Base-by-base conservation (phyloP, 2,888 invertebrate species). In the Laspeyria flexula region DNA sequence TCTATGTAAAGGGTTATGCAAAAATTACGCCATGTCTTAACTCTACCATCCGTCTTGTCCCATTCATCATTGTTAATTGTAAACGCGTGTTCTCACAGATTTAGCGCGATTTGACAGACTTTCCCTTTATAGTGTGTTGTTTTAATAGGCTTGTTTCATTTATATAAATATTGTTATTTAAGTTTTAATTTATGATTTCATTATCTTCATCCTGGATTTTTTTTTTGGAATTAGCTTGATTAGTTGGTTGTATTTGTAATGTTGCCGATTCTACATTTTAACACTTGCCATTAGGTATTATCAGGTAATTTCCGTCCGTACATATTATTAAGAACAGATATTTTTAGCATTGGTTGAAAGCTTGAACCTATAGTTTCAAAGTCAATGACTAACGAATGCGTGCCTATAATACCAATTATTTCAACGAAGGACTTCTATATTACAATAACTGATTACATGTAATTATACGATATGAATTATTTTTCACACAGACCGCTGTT, bases 1-100 rank as follows among this genome's bases (percentile, higher is more conserved):
- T 58, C 60, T 58, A 64, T 55, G 53, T 59, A 65, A 59, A 70
- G 41, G 55, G 73, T 84, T 85, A 85, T 84, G 87, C 82, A 86
- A 83, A 86, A 81, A 80, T 86, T 83, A 77, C 80, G 74, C 68
- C 77, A 81, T 46, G 27, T 18, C 48, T 48, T 65, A 33, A 43
- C 58, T 55, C 51, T 63, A 43, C 55, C 51, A 62, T 60, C 59
- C 58, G 55, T 65, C 65, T 68, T 62, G 60, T 69, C 58, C 59
- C 60, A 72, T 71, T 67, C 73, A 61, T 65, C 67, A 64, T 73
- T 81, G 79, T 82, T 79, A 72, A 65, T 71, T 73, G 70, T 69
- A 59, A 65, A 57, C 60, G 44, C 49, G 53, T 58, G 55, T 79
- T 82, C 83, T 61, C 85, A 80, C 76, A 71, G 68, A 66, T 67